Evolutionary conservation across 2,888 invertebrate genomes (phyloP).

Genomic region (Synanthedon tipuliformis): DNA sequence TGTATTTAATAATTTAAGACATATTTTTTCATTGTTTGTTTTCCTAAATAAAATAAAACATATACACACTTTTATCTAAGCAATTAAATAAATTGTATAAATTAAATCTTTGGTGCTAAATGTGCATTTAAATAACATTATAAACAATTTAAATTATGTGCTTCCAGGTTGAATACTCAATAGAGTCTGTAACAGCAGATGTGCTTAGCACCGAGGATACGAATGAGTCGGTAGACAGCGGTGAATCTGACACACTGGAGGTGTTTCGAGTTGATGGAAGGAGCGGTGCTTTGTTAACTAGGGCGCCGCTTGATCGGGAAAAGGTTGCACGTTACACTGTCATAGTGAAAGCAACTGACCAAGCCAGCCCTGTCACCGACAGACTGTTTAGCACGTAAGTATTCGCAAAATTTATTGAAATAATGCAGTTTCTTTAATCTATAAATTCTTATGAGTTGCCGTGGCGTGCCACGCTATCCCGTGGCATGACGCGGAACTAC

Average conservation of each 20-base stretch:
- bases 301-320: constrained; percentile 87
- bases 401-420: too few species aligned
- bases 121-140: too few species aligned
- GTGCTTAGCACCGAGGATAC: constrained; percentile 28
- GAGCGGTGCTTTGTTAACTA: constrained; percentile 87
- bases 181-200: constrained; percentile 76
- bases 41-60: too few species aligned
- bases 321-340: constrained; percentile 86
- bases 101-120: too few species aligned
- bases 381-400: constrained; percentile 79
- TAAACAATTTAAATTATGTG: neutral
- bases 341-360: constrained; percentile 86
- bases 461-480: too few species aligned
- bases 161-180: constrained; percentile 77
- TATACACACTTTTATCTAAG: too few species aligned
- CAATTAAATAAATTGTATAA: too few species aligned
- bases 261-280: constrained; percentile 88
- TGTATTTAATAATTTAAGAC: too few species aligned
- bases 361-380: constrained; percentile 82
- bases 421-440: too few species aligned
- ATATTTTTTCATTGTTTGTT: too few species aligned
- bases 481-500: too few species aligned
- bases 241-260: constrained; percentile 71
- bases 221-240: constrained; percentile 41
- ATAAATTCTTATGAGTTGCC: too few species aligned